Conservation (phyloP, 2,888 invertebrate species). For the Sminthurinus aureus region DNA sequence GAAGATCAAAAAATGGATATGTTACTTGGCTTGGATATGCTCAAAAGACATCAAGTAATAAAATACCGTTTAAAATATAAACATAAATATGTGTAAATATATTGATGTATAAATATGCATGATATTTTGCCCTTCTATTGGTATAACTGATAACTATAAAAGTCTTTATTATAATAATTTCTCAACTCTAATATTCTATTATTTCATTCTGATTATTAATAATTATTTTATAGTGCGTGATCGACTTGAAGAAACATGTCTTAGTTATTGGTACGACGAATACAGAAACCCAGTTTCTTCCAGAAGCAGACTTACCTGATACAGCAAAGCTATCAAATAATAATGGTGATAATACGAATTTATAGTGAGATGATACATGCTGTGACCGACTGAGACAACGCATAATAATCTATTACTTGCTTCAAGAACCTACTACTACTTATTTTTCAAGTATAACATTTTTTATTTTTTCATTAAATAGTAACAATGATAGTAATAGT, state of each 20-base stretch:
- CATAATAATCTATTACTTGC: neutral
- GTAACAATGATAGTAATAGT: too few relatives aligned
- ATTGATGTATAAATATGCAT: neutral
- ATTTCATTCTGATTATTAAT: slow-evolving; percentile 39
- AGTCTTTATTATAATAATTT: neutral
- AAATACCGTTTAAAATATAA: neutral
- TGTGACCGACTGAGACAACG: neutral
- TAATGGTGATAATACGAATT: neutral
- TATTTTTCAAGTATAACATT: too few relatives aligned
- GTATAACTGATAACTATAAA: neutral
- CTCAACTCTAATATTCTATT: neutral
- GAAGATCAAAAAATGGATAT: slow-evolving; percentile 99
- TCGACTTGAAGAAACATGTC: slow-evolving; percentile 87
- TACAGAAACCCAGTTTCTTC: slow-evolving; percentile 86
- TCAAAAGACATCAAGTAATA: slow-evolving; percentile 89
- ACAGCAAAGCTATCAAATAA: slow-evolving; percentile 74
- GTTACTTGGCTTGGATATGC: slow-evolving; percentile 96
- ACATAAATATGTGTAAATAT: neutral
- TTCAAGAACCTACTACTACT: too few relatives aligned
- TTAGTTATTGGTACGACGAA: slow-evolving; percentile 93
- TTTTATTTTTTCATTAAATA: too few relatives aligned
- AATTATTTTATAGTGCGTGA: slow-evolving; percentile 79
- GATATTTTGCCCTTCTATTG: neutral
- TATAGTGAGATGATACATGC: neutral
- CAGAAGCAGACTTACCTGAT: slow-evolving; percentile 80